A percentile compares a stretch with the other conserved stretches of the same genome.
Conservation (phyloP, 1,140 invertebrate genomes). For the Nilaparvata lugens region DNA sequence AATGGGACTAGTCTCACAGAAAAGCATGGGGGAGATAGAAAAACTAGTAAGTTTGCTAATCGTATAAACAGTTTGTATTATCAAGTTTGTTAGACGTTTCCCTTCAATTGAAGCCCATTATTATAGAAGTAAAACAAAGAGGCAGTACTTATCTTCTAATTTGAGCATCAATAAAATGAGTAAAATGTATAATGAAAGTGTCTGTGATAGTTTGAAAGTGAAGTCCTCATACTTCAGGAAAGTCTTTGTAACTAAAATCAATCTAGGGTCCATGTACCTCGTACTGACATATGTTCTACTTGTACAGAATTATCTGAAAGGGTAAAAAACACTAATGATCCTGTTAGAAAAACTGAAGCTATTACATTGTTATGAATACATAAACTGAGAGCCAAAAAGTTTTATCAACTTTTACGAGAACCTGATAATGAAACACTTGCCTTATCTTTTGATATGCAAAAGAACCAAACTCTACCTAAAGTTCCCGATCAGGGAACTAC, state of each 20-base stretch:
- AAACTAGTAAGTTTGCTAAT: not conserved
- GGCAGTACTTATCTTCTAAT: slow-evolving; percentile 1
- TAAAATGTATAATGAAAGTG: not conserved
- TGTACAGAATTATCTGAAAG: not conserved
- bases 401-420: not conserved
- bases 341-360: not conserved
- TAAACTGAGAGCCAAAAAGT: not conserved
- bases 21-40: not conserved
- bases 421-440: not conserved
- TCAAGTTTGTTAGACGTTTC: not conserved
- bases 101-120: not conserved
- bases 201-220: not conserved
- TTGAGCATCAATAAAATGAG: not conserved
- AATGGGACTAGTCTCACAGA: not conserved
- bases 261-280: not conserved
- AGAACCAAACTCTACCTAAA: slow-evolving; percentile 31
- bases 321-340: not conserved
- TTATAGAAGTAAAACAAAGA: not conserved
- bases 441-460: slow-evolving; percentile 35
- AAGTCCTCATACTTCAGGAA: not conserved
- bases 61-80: not conserved
- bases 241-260: slow-evolving; percentile 2
- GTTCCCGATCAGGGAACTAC: slow-evolving; percentile 28
- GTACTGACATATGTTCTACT: slow-evolving; percentile 6
- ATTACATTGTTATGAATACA: not conserved